A percentile compares a stretch with the other conserved stretches of the same genome.
These are phyloP conservation scores for Theretra japonica DNA, from an alignment of 2,888 invertebrate species.

Conservation along the genomic window DNA sequence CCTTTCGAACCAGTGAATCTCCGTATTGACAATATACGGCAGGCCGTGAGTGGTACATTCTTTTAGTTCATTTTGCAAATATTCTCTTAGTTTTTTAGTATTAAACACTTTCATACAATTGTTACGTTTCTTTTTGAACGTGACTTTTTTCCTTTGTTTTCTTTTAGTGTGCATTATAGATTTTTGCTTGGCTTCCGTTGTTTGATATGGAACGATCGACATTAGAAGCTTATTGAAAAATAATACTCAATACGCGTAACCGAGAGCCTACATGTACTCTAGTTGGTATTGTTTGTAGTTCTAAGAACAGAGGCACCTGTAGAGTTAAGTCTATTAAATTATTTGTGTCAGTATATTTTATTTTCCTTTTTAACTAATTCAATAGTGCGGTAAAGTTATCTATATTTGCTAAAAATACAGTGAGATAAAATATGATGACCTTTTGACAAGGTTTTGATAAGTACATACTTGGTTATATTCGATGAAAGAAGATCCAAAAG, in stretches of 20 bases:
- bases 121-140: slow-evolving; percentile 63
- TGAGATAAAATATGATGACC: neutral
- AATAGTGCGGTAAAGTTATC: neutral
- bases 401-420: neutral
- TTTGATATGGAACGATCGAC: neutral
- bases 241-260: neutral
- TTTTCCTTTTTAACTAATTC: neutral
- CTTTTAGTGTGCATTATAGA: slow-evolving; percentile 52
- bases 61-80: slow-evolving; percentile 65
- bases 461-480: neutral
- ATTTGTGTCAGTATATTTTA: neutral
- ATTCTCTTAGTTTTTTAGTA: slow-evolving; percentile 59
- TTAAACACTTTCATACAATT: slow-evolving; percentile 58
- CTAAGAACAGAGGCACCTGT: neutral
- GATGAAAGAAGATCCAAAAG: neutral
- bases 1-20: slow-evolving; percentile 72
- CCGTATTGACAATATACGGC: slow-evolving; percentile 62
- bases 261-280: neutral
- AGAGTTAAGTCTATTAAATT: neutral
- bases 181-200: slow-evolving; percentile 25
- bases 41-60: slow-evolving; percentile 71
- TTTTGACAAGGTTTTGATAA: slow-evolving; percentile 4
- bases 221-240: neutral
- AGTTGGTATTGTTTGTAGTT: neutral
- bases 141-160: slow-evolving; percentile 48